These are phyloP conservation scores for Bambusicola thoracicus DNA, from an alignment of 2,113 vertebrate species.

Conservation along the genomic window DNA sequence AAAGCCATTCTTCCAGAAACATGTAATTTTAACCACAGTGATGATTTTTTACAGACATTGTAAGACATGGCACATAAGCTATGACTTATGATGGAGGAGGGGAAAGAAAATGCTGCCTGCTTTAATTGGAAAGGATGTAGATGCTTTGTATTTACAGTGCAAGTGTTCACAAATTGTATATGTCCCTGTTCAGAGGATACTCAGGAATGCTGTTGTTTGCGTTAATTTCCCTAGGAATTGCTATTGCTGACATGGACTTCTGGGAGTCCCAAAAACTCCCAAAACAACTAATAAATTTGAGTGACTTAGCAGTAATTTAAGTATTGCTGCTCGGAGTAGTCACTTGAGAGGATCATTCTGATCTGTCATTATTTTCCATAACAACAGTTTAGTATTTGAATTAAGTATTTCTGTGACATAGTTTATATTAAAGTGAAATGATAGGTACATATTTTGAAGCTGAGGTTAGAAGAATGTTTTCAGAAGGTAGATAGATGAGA, in stretches of 20 bases:
- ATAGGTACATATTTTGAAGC: neutral
- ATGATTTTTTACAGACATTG: constrained; percentile 31
- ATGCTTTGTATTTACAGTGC: constrained; percentile 10
- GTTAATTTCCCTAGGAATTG: neutral
- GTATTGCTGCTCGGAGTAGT: neutral
- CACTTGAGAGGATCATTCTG: neutral
- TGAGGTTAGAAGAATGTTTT: neutral
- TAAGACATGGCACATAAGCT: neutral
- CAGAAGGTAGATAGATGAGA: neutral
- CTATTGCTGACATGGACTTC: neutral
- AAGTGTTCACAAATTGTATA: constrained; percentile 2
- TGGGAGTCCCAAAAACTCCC: neutral
- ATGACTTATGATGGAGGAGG: neutral
- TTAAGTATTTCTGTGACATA: neutral
- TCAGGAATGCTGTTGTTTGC: neutral
- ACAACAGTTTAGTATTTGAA: neutral
- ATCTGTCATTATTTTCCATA: constrained; percentile 1
- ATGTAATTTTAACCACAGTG: constrained; percentile 8
- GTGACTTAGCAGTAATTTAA: neutral
- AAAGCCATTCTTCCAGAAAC: neutral
- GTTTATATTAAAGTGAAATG: neutral
- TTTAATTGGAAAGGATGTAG: constrained; percentile 33
- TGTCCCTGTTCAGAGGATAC: neutral
- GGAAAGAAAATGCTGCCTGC: neutral
- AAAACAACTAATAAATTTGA: constrained; percentile 5